phyloP scores from a whole-genome alignment of 2,113 vertebrate species.

The Cromileptes altivelis region DNA sequence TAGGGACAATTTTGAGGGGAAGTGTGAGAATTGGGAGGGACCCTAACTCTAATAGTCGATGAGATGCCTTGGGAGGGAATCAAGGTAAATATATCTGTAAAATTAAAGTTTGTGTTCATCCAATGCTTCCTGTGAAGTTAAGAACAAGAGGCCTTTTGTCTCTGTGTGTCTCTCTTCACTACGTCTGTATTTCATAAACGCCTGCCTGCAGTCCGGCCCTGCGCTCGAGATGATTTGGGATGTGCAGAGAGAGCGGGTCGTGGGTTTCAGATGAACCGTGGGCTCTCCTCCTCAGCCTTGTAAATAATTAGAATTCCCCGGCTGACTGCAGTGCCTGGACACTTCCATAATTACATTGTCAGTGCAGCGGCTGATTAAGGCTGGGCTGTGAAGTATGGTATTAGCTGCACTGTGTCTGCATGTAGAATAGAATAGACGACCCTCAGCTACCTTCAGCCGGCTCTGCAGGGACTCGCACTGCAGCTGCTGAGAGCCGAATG shows the following conservation, averaged over 20 bases:
- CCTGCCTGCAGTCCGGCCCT: background rate
- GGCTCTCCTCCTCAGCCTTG: slow-evolving; percentile 59
- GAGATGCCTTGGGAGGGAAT: background rate
- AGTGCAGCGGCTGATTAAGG: slow-evolving; percentile 80
- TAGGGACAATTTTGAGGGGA: no score
- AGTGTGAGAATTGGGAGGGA: no score
- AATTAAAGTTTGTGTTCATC: background rate
- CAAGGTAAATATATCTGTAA: background rate
- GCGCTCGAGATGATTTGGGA: slow-evolving; percentile 41
- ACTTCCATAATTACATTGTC: slow-evolving; percentile 87
- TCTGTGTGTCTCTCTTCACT: background rate
- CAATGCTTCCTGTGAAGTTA: background rate
- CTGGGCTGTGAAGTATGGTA: slow-evolving; percentile 79
- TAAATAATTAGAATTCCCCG: slow-evolving; percentile 83
- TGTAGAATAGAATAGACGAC: slow-evolving; percentile 69
- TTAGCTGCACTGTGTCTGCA: slow-evolving; percentile 73
- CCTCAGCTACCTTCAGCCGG: slow-evolving; percentile 40
- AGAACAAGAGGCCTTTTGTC: background rate
- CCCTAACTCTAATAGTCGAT: no score
- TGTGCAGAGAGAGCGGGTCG: slow-evolving; percentile 11
- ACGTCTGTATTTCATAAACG: slow-evolving; percentile 28
- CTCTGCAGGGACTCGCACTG: slow-evolving; percentile 24
- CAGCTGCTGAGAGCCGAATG: background rate
- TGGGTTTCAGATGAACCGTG: slow-evolving; percentile 56
- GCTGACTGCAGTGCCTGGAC: slow-evolving; percentile 75